Base-by-base conservation (phyloP, 2,797 vertebrate genomes). In the Anableps anableps region DNA sequence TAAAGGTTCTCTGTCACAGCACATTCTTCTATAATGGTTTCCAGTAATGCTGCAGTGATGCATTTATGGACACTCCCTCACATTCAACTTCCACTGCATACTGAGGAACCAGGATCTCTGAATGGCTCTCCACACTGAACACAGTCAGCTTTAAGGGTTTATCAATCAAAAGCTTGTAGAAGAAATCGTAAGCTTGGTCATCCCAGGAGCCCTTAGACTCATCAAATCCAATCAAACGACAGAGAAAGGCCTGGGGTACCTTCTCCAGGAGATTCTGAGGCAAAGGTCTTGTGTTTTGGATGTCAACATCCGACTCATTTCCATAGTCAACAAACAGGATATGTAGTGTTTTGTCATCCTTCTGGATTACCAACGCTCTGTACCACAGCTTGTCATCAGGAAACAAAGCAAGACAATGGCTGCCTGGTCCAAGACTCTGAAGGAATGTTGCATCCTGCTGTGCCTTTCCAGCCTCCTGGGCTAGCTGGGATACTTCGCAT, bases 321-420 rank as follows among this genome's bases (percentile, higher is more conserved):
- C 98, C 98, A 0, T 97, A 97, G 91, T 99, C 98, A 17, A 97
- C 82, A 0, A 97, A 96, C 74, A 96, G 82, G 60, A 98, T 95
- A 0, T 83, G 89, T 0, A 96, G 3, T 0, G 34, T 43, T 36
- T 82, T 48, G 1, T 78, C 90, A 0, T 82, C 84, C 83, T 93
- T 83, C 0, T 55, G 50, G 7, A 85, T 90, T 50, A 98, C 85
- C 58, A 95, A 76, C 29, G 97, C 97, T 91, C 98, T 95, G 80
- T 97, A 97, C 95, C 97, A 97, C 74, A 84, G 94, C 0, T 95
- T 90, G 81, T 98, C 96, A 31, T 95, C 92, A 72, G 95, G 91
- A 55, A 95, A 96, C 43, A 94, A 93, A 80, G 96, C 96, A 9
- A 98, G 94, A 79, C 97, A 99, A 21, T 88, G 88, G 50, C 93